These are phyloP conservation scores for Acanthopleura granulata DNA, from an alignment of 2,888 invertebrate species.

Conservation along the genomic window DNA sequence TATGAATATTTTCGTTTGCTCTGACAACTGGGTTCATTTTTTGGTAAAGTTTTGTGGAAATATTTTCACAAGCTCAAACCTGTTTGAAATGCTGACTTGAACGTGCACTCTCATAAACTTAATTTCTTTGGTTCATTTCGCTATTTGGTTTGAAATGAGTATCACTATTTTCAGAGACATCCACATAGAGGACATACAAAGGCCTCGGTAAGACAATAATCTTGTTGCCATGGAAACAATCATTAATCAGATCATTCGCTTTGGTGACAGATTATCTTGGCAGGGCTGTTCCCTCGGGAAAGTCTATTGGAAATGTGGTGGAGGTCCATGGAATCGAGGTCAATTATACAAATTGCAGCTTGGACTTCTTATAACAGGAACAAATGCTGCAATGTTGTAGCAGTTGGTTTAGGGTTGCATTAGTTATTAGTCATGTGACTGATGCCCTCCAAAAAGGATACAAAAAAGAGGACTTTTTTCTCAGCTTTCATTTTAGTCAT, in stretches of 20 bases:
- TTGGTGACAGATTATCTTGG: constrained; percentile 1
- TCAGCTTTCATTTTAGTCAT: too few relatives aligned
- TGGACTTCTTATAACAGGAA: neutral
- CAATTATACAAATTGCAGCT: constrained; percentile 5
- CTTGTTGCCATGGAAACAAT: constrained; percentile 11
- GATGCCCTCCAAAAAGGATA: too few relatives aligned
- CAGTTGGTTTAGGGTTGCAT: too few relatives aligned
- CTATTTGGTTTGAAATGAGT: neutral
- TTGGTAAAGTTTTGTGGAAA: too few relatives aligned
- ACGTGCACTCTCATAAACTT: too few relatives aligned
- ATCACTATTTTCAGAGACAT: constrained; percentile 4
- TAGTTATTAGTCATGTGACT: too few relatives aligned
- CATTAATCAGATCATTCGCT: constrained; percentile 4
- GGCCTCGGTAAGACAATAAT: neutral
- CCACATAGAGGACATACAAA: neutral
- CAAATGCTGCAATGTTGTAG: too few relatives aligned
- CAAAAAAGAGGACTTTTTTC: too few relatives aligned
- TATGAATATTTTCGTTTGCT: too few relatives aligned
- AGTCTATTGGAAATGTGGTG: neutral
- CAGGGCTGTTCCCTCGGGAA: neutral
- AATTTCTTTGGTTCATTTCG: neutral
- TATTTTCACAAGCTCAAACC: too few relatives aligned
- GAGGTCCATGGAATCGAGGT: neutral
- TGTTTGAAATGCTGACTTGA: too few relatives aligned
- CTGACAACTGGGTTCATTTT: too few relatives aligned